Evolutionary conservation across 2,797 vertebrate species (phyloP), one percentile per base, ranked within the genome.

Genomic region (Ptychadena robeensis): DNA sequence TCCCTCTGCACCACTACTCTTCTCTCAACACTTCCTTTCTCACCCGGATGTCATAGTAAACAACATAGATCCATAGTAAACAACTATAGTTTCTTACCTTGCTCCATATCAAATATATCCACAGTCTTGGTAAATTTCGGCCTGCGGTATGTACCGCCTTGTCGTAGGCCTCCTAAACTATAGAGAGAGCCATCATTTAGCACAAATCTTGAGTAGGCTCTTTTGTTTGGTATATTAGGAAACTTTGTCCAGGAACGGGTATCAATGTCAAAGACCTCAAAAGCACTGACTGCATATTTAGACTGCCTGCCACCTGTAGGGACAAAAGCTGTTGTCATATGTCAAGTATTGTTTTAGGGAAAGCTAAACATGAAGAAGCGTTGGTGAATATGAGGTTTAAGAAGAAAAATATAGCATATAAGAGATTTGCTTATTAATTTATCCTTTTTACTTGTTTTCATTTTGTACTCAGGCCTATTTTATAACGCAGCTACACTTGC

Each of bases 71-170:
- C 2, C 5, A 15, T 53, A 5, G 18, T 4, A 1, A 5, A 53
- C 18, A 53, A 22, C 44, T 22, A 18, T 48, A 48, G 5, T 22
- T 27, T 9, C 80, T 59, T 22, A 99, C 97, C 97, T 91, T 98
- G 96, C 37, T 93, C 96, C 73, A 96, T 91, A 91, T 98, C 95
- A 12, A 98, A 99, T 84, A 98, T 91, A 30, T 98, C 97, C 91
- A 98, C 92, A 0, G 97, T 99, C 91, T 95, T 96, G 87, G 98
- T 97, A 90, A 99, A 99, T 90, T 98, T 99, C 87, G 98, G 98
- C 87, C 94, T 95, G 64, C 96, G 94, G 90, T 99, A 97, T 83
- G 95, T 93, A 10, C 96, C 95, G 0, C 96, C 97, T 87, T 98
- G 97, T 27, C 96, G 91, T 82, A 99, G 92, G 18, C 98, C 98